These are phyloP conservation scores for Poecile montanus DNA, from an alignment of 2,797 vertebrate species.

Conservation along the genomic window DNA sequence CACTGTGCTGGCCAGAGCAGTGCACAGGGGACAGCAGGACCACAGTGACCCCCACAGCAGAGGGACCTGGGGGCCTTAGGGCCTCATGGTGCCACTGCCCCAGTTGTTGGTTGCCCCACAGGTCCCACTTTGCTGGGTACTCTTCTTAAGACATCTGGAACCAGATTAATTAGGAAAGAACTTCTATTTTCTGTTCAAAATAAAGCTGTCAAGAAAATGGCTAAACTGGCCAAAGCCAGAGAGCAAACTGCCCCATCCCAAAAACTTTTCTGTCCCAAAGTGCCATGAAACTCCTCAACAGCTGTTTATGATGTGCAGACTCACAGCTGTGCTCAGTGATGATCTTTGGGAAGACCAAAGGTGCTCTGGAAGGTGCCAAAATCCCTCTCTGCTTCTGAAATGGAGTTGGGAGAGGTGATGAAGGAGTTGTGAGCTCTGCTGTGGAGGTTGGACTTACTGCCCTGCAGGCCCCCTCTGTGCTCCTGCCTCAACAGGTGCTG, in stretches of 20 bases:
- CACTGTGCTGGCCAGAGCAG: fast-evolving
- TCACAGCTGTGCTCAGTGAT: neutral
- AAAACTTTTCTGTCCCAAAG: no score
- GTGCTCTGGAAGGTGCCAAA: neutral
- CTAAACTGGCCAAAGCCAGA: neutral
- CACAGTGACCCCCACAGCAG: fast-evolving
- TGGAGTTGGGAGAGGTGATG: neutral
- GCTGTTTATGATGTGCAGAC: neutral
- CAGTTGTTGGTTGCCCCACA: neutral
- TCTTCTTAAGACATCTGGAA: neutral
- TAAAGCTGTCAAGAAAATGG: neutral
- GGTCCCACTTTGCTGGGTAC: neutral
- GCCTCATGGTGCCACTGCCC: neutral
- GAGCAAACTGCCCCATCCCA: neutral
- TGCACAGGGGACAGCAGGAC: fast-evolving
- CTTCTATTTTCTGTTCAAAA: neutral
- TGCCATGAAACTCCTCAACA: fast-evolving
- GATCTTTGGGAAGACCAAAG: neutral
- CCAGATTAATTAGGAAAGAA: neutral
- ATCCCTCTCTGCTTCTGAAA: neutral
- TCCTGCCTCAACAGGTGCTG: neutral
- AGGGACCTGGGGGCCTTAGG: neutral
- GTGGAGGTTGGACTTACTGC: neutral
- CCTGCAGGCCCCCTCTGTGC: neutral
- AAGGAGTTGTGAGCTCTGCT: neutral